phyloP scores from a whole-genome alignment of 2,797 vertebrate genomes.

The Alcedo quadribrachys region DNA sequence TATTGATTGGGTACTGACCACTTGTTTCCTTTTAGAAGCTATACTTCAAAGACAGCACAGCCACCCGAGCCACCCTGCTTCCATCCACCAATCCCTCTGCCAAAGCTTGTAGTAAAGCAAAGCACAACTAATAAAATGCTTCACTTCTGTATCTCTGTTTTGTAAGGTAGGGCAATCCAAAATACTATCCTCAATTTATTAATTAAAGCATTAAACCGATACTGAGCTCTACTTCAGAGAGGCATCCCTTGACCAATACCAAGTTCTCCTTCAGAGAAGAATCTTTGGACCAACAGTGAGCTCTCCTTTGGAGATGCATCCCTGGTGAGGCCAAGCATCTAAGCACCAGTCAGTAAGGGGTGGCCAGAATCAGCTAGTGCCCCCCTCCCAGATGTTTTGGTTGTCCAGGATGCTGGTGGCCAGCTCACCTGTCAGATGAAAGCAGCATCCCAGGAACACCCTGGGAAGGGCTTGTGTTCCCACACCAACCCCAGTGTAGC shows the following conservation, averaged over 20 bases:
- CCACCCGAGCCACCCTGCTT: not conserved
- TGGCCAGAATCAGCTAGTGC: fast-evolving
- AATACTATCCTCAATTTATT: not conserved
- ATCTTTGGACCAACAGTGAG: not conserved
- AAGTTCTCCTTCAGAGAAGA: not conserved
- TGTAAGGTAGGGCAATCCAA: not conserved
- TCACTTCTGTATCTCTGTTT: not conserved
- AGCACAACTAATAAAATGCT: not conserved
- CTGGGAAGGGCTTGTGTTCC: not conserved
- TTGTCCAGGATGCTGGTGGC: not conserved
- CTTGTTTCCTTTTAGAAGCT: not conserved
- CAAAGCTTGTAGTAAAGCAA: not conserved
- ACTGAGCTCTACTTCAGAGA: not conserved
- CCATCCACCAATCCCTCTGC: not conserved
- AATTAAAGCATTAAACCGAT: not conserved
- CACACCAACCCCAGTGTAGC: not conserved
- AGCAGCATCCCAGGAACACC: too few relatives aligned
- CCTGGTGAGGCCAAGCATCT: not conserved
- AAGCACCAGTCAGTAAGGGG: fast-evolving
- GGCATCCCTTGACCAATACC: not conserved
- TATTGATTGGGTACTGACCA: not conserved
- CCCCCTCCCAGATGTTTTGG: fast-evolving
- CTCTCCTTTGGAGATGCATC: not conserved
- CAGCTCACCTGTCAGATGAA: not conserved
- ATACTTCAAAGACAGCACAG: not conserved